Base-by-base conservation (phyloP, 1,140 invertebrate species). In the Telenomus remus region DNA sequence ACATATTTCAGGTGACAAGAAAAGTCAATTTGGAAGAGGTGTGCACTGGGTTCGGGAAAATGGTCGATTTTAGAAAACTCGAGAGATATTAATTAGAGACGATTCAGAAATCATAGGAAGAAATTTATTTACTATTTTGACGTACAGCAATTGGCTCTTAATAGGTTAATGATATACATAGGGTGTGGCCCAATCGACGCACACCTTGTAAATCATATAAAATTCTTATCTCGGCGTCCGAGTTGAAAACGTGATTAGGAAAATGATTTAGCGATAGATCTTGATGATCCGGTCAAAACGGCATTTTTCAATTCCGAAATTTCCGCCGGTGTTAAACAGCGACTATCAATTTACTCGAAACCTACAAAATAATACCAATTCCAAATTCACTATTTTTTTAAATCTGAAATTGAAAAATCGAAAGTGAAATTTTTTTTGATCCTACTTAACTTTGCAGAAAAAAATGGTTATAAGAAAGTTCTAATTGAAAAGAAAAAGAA, bases 101-200 rank as follows among this genome's bases (percentile, higher is more conserved):
- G 53, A 61, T 63, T 66, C 39, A 59, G 57, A 49, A 77, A 72
- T 72, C 59, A 77, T 77, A 59, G 64, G 64, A 64, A 56, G 63
- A 77, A 72, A 77, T 77, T 71, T 72, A 72, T 69, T 68, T 72
- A 39, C 6, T 69, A 69, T 76, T 76, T 76, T 71, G 74, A 76
- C 66, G 68, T 56, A 51, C 66, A 35, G 61, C 66, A 61, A 76
- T 76, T 71, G 66, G 43, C 34, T 56, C 19, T 76, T 76, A 71
- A 76, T 68, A 65, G 66, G 66, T 71, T 76, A 76, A 76, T 76
- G 68, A 71, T 72, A 76, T 76, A 63, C 74, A 27, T 6, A 76
- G 74, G 74, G 74, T 71, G 74, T 72, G 74, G 74, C 33, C 57
- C 46, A 72, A 69, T 72, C 63, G 68, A 76, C 74, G 61, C 74